Percentiles rank a stretch among this genome's conserved stretches.
phyloP scores from a whole-genome alignment of 2,888 invertebrate genomes.

The Leucophenga maculata region DNA sequence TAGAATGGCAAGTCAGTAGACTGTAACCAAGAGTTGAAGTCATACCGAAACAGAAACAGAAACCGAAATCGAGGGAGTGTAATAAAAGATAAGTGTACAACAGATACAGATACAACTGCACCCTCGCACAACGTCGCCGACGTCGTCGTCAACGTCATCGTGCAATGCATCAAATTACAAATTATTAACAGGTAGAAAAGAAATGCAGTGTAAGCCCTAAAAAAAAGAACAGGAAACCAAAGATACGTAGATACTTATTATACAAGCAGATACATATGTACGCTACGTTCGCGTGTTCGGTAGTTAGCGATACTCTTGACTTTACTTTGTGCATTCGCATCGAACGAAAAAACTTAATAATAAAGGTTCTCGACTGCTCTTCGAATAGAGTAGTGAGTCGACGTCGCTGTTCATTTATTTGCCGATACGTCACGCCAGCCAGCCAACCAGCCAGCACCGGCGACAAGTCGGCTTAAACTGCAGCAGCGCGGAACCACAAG shows the following conservation, averaged over 20 bases:
- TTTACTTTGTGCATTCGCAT: slow-evolving; percentile 15
- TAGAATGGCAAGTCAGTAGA: slow-evolving; percentile 45
- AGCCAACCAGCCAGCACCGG: slow-evolving; percentile 28
- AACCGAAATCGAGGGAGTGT: slow-evolving; percentile 26
- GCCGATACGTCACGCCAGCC: slow-evolving; percentile 28
- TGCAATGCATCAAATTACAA: slow-evolving; percentile 56
- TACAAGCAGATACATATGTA: neutral
- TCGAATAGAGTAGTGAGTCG: neutral
- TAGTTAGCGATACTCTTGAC: slow-evolving; percentile 18
- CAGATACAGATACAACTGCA: slow-evolving; percentile 19
- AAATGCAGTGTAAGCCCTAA: slow-evolving; percentile 20
- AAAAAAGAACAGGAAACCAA: slow-evolving; percentile 46
- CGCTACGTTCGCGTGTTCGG: neutral
- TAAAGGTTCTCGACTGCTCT: slow-evolving; percentile 59
- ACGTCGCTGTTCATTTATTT: too few species aligned
- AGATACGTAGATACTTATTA: slow-evolving; percentile 22
- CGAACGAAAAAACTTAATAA: slow-evolving; percentile 47
- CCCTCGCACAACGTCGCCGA: neutral
- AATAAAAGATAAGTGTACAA: too few species aligned
- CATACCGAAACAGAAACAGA: slow-evolving; percentile 44
- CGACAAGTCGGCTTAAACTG: slow-evolving; percentile 25
- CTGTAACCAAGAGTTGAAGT: slow-evolving; percentile 34
- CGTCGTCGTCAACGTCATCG: neutral
- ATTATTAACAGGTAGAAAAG: slow-evolving; percentile 58
- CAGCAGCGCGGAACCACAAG: slow-evolving; percentile 59